Base-by-base conservation (phyloP, 1,140 invertebrate genomes). In the Lepidurus packardi region DNA sequence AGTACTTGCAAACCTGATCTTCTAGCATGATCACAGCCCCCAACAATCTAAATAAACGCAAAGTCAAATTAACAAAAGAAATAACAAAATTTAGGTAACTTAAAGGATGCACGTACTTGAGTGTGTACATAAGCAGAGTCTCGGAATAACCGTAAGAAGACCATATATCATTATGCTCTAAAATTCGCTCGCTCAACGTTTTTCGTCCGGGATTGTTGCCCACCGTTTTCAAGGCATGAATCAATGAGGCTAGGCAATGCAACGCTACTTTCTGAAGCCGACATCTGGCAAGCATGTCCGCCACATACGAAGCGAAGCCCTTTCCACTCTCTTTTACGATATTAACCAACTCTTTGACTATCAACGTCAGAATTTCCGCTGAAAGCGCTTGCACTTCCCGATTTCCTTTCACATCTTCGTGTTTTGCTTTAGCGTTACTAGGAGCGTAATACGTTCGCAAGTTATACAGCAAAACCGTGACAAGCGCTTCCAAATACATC, bases 261-360 rank as follows among this genome's bases (percentile, higher is more conserved):
- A 97, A 86, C 42, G 94, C 86, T n/a, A 93, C 91, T 84, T 95
- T 95, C 85, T 96, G 94, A 41, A 96, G 88, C 85, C 95, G 95
- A 83, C 93, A 94, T 79, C 93, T 90, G 1, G 89, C 88, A 80
- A 97, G 85, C 78, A 96, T 85, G 85, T 95, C 93, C 76, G 90
- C 90, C 44, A 97, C 91, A 84, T 94, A 96, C 79, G 89, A 91
- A 34, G 92, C 90, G 82, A 96, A 91, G 43, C 91, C 93, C 82
- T 90, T 90, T 0, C 90, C 92, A 83, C 91, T 94, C 81, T 93
- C 93, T 78, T 90, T 89, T n/a, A 94, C 92, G 42, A 96, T 90
- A n/a, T 88, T 88, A 44, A 92, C 90, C 7, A 96, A 83, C 82
- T 95, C 93, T 3, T 89, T 90, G 81, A 93, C 89, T 79, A 95